These are phyloP conservation scores for Muscicapa comitata DNA, from an alignment of 2,797 vertebrate species.

Conservation along the genomic window DNA sequence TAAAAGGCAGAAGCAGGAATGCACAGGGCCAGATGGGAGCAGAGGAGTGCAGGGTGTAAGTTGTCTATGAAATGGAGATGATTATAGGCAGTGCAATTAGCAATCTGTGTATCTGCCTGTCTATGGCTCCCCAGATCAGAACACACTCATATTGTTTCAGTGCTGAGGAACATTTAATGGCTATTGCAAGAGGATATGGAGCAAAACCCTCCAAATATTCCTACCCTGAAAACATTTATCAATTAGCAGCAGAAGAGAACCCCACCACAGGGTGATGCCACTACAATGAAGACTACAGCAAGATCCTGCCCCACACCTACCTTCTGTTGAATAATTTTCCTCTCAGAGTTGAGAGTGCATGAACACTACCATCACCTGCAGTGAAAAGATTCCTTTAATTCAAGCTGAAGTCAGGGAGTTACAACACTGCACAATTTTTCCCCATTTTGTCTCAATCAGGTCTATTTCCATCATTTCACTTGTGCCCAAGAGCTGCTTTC, in stretches of 20 bases:
- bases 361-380: not conserved
- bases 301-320: not conserved
- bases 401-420: not conserved
- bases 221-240: not conserved
- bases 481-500: not conserved
- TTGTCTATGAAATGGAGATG: not conserved
- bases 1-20: not conserved
- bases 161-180: not conserved
- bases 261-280: not conserved
- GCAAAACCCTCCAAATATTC: not conserved
- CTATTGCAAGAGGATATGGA: not conserved
- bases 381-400: not conserved
- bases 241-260: not conserved
- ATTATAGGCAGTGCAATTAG: not conserved
- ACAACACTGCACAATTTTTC: not conserved
- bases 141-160: not conserved
- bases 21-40: not conserved
- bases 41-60: not conserved
- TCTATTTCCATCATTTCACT: not conserved
- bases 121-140: not conserved
- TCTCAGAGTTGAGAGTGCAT: not conserved
- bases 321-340: not conserved
- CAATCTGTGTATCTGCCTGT: constrained; percentile 18
- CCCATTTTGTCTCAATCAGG: not conserved
- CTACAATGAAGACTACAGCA: not conserved